Evolutionary conservation across 1,140 invertebrate genomes (phyloP), one percentile per base, ranked within the genome.

Genomic region (Tenebrio molitor): DNA sequence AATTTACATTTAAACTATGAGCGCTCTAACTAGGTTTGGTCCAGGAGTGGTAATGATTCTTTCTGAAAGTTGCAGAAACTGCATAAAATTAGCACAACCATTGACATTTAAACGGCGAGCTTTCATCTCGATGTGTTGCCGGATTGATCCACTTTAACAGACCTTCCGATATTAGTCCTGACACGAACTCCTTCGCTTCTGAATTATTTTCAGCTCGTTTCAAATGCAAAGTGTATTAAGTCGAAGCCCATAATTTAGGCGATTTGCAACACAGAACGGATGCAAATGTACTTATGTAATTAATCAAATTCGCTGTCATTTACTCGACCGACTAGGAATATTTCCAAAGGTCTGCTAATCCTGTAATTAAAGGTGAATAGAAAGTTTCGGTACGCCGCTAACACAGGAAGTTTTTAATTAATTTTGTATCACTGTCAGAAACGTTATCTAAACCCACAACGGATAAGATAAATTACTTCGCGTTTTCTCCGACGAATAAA

Each of bases 181-280:
- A 50, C 15, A 50, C 44, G 16, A 19, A 21, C n/a, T 19, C 19
- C 44, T 17, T 50, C 23, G 44, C 44, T 21, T 50, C 44, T 19
- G 44, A 50, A 50, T 50, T 50, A 50, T 50, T 50, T 50, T 50
- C 44, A 10, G 16, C 23, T 21, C 44, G 44, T n/a, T 50, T 50
- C 12, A 50, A 50, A 50, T 50, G 44, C 44, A 50, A 50, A 50
- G 44, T 50, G 44, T 50, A 17, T 50, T 50, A 50, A 50, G 44
- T 50, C 19, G 17, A 19, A 50, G 16, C 44, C 44, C 44, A 50
- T 50, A 50, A 50, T 50, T 50, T 50, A 8, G 16, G 23, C 44
- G 17, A 8, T 50, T 50, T 50, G 19, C 44, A 50, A 50, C 44
- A 10, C 14, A 6, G 44, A 50, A 21, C 44, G 15, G 44, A 50